These are phyloP conservation scores for Neogobius melanostomus DNA, from an alignment of 2,113 vertebrate genomes.

Conservation along the genomic window DNA sequence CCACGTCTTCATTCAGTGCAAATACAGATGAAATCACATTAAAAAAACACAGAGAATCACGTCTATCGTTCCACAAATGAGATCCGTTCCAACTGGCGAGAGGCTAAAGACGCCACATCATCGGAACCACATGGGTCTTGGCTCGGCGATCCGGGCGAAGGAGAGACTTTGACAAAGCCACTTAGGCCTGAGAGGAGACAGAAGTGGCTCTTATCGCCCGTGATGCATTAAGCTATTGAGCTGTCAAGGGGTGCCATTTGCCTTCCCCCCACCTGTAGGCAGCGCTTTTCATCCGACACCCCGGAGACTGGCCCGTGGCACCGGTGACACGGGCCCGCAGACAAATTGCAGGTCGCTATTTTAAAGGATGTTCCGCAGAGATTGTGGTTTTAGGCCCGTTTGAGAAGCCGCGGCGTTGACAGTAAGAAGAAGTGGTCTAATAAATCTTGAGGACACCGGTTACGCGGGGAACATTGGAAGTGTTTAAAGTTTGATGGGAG, in stretches of 20 bases:
- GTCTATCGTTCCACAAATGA: too few species aligned
- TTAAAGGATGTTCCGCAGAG: constrained; percentile 8
- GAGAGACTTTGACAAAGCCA: constrained; percentile 52
- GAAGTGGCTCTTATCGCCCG: constrained; percentile 22
- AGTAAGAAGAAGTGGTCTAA: constrained; percentile 1
- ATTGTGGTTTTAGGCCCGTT: constrained; percentile 11
- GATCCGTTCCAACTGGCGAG: too few species aligned
- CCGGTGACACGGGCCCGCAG: constrained; percentile 26
- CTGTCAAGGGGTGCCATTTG: constrained; percentile 23
- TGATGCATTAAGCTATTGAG: constrained; percentile 38
- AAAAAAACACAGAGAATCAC: too few species aligned
- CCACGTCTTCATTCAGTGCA: too few species aligned
- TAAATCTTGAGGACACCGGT: not conserved
- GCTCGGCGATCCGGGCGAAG: constrained; percentile 36
- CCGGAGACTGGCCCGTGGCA: not conserved
- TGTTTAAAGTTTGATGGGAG: not conserved
- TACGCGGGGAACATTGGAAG: not conserved
- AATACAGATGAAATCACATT: too few species aligned
- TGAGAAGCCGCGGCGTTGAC: constrained; percentile 4
- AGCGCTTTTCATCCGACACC: constrained; percentile 11
- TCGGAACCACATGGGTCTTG: too few species aligned
- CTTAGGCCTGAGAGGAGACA: constrained; percentile 27
- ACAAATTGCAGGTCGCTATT: constrained; percentile 27
- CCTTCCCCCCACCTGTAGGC: constrained; percentile 15
- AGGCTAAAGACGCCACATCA: too few species aligned